Conservation (phyloP, 2,113 vertebrate species). For the Carassius carassius region DNA sequence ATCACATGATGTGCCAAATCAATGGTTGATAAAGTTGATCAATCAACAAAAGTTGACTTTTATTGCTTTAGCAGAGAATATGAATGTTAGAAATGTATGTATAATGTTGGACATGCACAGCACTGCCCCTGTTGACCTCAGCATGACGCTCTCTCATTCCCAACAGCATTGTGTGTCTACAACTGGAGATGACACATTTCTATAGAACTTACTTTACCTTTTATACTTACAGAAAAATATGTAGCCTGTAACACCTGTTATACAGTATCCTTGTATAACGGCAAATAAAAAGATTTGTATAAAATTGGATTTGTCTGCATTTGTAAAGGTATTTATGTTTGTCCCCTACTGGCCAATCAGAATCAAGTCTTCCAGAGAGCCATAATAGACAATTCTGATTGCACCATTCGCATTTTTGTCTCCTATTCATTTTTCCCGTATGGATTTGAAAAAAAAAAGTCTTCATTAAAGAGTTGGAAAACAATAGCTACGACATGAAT, state of each 20-base stretch:
- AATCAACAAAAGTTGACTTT: conserved; percentile 3
- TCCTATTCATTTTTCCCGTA: too few relatives aligned
- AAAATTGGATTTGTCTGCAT: conserved; percentile 6
- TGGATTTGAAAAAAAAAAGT: too few relatives aligned
- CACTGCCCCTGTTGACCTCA: conserved; percentile 52
- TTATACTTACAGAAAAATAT: conserved; percentile 40
- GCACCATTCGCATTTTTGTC: too few relatives aligned
- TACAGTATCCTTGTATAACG: conserved; percentile 37
- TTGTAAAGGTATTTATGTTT: neutral
- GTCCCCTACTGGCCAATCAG: neutral
- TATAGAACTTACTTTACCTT: conserved; percentile 36
- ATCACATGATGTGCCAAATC: conserved; percentile 37
- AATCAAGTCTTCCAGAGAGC: too few relatives aligned
- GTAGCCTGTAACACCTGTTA: conserved; percentile 45
- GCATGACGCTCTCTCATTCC: conserved; percentile 46
- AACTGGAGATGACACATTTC: conserved; percentile 12
- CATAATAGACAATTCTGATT: too few relatives aligned
- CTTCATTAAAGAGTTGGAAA: too few relatives aligned
- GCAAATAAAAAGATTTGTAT: conserved; percentile 50
- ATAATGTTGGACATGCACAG: conserved; percentile 26
- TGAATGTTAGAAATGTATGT: conserved; percentile 29
- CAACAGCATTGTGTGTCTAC: conserved; percentile 24
- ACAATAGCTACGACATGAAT: too few relatives aligned
- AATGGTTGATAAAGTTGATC: conserved; percentile 19
- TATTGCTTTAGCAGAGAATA: neutral